Conservation (phyloP, 2,888 invertebrate species). For the Xylota segnis region DNA sequence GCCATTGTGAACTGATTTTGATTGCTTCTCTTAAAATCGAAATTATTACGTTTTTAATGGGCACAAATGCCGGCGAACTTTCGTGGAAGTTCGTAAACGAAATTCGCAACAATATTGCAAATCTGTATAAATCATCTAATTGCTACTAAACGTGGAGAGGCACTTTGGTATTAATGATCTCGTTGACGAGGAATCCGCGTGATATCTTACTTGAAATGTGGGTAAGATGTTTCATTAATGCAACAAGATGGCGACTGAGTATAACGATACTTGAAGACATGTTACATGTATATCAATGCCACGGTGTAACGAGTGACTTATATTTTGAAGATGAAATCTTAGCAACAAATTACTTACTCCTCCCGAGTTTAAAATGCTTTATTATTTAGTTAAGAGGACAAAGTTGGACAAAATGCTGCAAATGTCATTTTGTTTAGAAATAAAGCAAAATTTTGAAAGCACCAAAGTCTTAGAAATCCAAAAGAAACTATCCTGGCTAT, state of each 20-base stretch:
- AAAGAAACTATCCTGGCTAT: constrained; percentile 3
- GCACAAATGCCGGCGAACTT: neutral
- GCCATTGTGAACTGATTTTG: neutral
- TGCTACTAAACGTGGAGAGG: constrained; percentile 1
- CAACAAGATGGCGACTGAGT: neutral
- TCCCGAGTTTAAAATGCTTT: no score
- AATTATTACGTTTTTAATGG: neutral
- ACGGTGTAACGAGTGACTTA: neutral
- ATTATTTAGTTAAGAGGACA: neutral
- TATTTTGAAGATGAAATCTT: neutral
- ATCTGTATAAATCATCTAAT: constrained; percentile 2
- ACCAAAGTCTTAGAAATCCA: neutral
- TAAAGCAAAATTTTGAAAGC: neutral
- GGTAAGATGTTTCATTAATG: neutral
- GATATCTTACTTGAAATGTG: neutral
- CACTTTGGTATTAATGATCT: neutral
- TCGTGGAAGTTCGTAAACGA: neutral
- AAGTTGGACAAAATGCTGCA: constrained; percentile 4
- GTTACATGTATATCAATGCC: neutral
- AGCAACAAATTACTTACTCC: no score
- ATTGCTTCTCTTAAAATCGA: neutral
- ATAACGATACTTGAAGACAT: neutral
- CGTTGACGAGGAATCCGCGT: neutral
- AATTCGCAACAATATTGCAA: neutral
- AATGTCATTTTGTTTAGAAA: neutral